phyloP scores from a whole-genome alignment of 2,797 vertebrate species.

The Manis crassicaudata region DNA sequence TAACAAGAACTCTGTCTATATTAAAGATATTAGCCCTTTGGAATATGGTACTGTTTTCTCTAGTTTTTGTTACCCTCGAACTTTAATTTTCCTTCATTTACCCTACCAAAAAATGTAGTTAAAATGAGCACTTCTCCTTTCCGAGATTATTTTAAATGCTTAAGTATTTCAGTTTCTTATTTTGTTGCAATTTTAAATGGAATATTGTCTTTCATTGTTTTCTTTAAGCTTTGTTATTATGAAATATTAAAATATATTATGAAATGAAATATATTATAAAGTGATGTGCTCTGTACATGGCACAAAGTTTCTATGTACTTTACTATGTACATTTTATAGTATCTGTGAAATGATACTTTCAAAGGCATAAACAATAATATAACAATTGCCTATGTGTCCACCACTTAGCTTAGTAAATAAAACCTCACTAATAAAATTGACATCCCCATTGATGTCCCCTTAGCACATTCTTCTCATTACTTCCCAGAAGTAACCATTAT shows the following conservation, averaged over 20 bases:
- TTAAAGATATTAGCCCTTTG: not conserved
- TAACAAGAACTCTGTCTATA: not conserved
- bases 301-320: no score
- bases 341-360: not conserved
- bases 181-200: constrained; percentile 38
- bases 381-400: not conserved
- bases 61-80: constrained; percentile 7
- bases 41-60: not conserved
- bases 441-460: not conserved
- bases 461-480: not conserved
- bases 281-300: no score
- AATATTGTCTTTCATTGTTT: constrained; percentile 17
- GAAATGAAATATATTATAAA: no score
- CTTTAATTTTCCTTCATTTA: constrained; percentile 49
- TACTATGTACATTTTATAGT: no score
- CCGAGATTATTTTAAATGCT: constrained; percentile 31
- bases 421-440: not conserved
- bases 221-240: not conserved
- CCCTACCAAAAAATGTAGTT: not conserved
- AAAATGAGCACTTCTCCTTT: not conserved
- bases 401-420: not conserved
- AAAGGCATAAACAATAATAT: not conserved
- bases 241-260: not conserved
- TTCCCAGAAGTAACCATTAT: not conserved
- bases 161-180: not conserved